Conservation (phyloP, 2,888 invertebrate species). For the Acleris emargana region DNA sequence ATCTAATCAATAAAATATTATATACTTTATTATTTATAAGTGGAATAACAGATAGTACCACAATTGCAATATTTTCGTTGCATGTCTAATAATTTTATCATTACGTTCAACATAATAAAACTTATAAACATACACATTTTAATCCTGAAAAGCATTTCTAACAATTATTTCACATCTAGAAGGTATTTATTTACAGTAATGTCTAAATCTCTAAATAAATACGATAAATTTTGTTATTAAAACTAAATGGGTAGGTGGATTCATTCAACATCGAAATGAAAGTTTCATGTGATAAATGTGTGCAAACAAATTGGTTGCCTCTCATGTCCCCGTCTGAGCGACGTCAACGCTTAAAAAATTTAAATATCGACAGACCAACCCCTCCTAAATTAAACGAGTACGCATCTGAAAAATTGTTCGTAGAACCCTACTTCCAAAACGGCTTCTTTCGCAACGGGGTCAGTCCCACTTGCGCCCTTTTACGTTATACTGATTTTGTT, state of each 20-base stretch:
- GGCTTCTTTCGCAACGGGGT: constrained; percentile 43
- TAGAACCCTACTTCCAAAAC: constrained; percentile 46
- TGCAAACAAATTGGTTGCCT: constrained; percentile 70
- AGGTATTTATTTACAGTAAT: too few relatives aligned
- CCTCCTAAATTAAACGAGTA: constrained; percentile 73
- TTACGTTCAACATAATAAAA: too few relatives aligned
- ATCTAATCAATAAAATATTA: too few relatives aligned
- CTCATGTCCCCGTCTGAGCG: constrained; percentile 60
- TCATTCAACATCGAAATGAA: constrained; percentile 47
- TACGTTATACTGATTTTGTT: constrained; percentile 37
- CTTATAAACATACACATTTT: too few relatives aligned
- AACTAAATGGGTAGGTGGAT: constrained; percentile 19
- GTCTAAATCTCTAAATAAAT: too few relatives aligned
- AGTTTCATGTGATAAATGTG: constrained; percentile 66
- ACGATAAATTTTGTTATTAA: background rate
- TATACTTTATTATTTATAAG: too few relatives aligned
- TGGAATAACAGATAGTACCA: too few relatives aligned
- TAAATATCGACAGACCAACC: constrained; percentile 76
- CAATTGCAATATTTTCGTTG: too few relatives aligned
- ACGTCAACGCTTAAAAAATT: constrained; percentile 75
- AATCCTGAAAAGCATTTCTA: too few relatives aligned
- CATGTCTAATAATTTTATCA: too few relatives aligned
- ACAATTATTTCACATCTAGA: too few relatives aligned
- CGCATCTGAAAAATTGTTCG: constrained; percentile 64
- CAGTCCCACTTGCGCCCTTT: constrained; percentile 49